These are phyloP conservation scores for Sander lucioperca DNA, from an alignment of 2,113 vertebrate genomes.

Conservation along the genomic window DNA sequence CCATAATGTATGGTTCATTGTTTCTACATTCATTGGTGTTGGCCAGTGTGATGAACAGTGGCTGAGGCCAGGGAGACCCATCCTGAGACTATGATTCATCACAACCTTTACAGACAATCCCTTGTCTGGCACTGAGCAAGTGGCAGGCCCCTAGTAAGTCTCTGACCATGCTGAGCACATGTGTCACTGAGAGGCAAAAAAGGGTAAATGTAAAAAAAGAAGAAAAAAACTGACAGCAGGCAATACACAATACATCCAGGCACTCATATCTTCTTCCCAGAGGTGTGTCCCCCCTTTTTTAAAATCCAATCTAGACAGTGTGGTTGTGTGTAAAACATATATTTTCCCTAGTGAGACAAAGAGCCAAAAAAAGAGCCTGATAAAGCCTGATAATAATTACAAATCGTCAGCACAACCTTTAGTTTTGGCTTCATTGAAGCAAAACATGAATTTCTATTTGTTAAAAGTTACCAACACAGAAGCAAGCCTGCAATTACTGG, in stretches of 20 bases:
- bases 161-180: conserved; percentile 6
- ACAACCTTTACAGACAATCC: conserved; percentile 14
- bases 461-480: conserved; percentile 3
- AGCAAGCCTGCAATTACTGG: background rate
- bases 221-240: background rate
- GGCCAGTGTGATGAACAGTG: conserved; percentile 25
- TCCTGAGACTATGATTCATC: conserved; percentile 39
- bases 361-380: no score
- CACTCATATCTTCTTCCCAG: background rate
- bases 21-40: conserved; percentile 25
- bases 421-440: background rate
- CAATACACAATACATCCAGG: background rate
- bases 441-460: conserved; percentile 4
- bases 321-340: conserved; percentile 13
- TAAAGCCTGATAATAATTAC: background rate
- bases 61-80: conserved; percentile 16
- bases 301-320: background rate
- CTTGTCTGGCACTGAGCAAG: conserved; percentile 16
- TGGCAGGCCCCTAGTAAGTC: background rate
- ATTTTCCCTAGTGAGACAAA: background rate
- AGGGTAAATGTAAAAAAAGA: background rate
- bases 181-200: conserved; percentile 30
- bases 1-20: conserved; percentile 11
- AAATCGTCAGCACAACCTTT: conserved; percentile 10
- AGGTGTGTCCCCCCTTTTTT: background rate